These are phyloP conservation scores for Dunckerocampus dactyliophorus DNA, from an alignment of 2,113 vertebrate genomes.

Conservation along the genomic window DNA sequence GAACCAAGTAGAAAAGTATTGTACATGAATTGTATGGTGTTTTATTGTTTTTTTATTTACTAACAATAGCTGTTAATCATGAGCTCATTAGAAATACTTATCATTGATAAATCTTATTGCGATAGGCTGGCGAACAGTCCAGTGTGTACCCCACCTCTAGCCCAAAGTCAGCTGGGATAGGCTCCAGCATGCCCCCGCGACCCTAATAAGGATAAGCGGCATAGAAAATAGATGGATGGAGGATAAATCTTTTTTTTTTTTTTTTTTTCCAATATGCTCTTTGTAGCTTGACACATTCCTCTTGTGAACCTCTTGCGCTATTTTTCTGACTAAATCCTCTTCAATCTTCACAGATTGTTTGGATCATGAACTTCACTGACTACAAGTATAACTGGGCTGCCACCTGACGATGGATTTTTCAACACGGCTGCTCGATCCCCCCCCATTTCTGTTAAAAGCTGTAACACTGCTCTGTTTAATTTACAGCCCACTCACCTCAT, in stretches of 20 bases:
- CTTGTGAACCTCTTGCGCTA: neutral
- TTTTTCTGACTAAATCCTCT: constrained; percentile 18
- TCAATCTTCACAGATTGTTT: constrained; percentile 79
- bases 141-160: no score
- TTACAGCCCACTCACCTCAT: constrained; percentile 6
- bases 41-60: neutral
- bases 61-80: neutral
- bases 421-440: constrained; percentile 15
- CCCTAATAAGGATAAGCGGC: no score
- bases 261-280: neutral
- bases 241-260: no score
- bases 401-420: constrained; percentile 6
- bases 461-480: constrained; percentile 2
- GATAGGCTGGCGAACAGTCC: no score
- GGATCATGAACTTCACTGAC: constrained; percentile 79
- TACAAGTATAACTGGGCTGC: constrained; percentile 6
- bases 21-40: no score
- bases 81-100: neutral
- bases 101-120: neutral
- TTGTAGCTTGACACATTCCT: neutral
- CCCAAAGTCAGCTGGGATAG: no score
- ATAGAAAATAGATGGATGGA: no score
- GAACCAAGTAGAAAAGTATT: no score
- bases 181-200: no score
- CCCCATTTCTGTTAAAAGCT: constrained; percentile 8